Evolutionary conservation across 2,797 vertebrate species (phyloP).

Genomic region (Anguilla anguilla): DNA sequence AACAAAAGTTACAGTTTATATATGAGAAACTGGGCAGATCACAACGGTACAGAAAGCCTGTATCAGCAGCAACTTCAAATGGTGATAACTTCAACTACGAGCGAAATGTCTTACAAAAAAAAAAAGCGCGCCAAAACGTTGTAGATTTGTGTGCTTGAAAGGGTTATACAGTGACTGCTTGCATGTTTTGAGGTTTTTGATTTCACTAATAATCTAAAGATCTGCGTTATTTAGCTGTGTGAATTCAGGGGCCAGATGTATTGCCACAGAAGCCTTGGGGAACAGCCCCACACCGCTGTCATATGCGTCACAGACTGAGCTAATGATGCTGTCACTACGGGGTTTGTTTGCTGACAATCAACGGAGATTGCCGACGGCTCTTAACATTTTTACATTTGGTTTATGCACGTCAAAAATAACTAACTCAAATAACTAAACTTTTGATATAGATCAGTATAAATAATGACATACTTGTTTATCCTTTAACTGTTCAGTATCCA

Average conservation of each 20-base stretch:
- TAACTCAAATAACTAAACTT: no score
- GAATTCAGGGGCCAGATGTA: conserved; percentile 3
- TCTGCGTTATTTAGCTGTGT: conserved; percentile 10
- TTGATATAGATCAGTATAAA: no score
- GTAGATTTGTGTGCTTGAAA: conserved; percentile 1
- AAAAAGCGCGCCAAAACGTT: conserved; percentile 24
- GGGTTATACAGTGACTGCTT: background rate
- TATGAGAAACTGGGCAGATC: background rate
- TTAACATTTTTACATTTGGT: no score
- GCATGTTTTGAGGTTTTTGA: background rate
- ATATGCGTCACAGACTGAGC: no score
- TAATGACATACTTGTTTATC: no score
- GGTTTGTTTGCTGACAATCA: no score
- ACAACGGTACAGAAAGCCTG: background rate
- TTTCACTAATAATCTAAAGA: conserved; percentile 10
- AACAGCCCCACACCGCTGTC: no score
- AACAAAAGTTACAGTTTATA: background rate
- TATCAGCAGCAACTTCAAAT: background rate
- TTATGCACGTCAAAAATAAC: no score
- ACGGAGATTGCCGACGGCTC: no score
- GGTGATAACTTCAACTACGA: background rate
- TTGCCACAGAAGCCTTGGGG: conserved; percentile 4
- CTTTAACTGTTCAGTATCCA: no score
- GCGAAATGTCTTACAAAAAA: background rate
- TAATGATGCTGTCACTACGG: no score